A percentile compares a stretch with the other conserved stretches of the same genome.
Conservation (phyloP, 1,140 invertebrate genomes). For the Drosophila pandora region DNA sequence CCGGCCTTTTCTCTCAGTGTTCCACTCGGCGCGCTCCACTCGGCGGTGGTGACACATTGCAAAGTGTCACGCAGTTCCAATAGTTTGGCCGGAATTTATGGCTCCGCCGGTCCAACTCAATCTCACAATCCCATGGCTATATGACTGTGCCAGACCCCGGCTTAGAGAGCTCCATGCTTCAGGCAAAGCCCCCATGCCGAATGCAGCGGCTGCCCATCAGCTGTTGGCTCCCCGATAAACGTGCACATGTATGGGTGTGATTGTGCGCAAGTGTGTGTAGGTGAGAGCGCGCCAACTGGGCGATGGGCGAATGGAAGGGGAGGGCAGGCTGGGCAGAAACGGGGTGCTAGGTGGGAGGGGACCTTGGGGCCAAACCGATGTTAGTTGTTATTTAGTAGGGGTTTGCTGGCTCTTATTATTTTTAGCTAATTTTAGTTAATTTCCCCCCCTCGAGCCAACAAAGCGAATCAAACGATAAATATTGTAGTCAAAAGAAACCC, state of each 20-base stretch:
- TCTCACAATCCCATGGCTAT: conserved; percentile 7
- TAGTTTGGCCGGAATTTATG: conserved; percentile 5
- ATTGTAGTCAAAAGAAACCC: conserved; percentile 73
- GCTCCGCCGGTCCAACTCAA: conserved; percentile 4
- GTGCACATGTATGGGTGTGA: conserved; percentile 3
- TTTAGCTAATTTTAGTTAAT: conserved; percentile 27
- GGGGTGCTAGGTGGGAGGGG: conserved; percentile 23
- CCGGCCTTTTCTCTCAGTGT: conserved; percentile 26
- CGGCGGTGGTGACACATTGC: conserved; percentile 42
- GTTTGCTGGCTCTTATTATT: conserved; percentile 54
- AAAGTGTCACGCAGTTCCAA: conserved; percentile 65
- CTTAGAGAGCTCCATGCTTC: too few species aligned
- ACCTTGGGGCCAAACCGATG: conserved; percentile 44
- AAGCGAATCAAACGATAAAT: conserved; percentile 75
- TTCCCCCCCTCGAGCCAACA: conserved; percentile 23
- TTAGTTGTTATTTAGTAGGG: conserved; percentile 57
- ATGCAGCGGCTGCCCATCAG: conserved; percentile 50
- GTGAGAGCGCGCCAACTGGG: conserved; percentile 68
- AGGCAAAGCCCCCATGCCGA: conserved; percentile 25
- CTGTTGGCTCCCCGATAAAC: conserved; percentile 51
- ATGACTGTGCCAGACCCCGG: neutral
- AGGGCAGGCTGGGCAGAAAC: conserved; percentile 18
- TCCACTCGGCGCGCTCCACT: conserved; percentile 11
- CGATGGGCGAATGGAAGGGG: conserved; percentile 29
- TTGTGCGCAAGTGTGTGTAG: conserved; percentile 26